Conservation (phyloP, 2,888 invertebrate genomes). For the Lysandra bellargus region DNA sequence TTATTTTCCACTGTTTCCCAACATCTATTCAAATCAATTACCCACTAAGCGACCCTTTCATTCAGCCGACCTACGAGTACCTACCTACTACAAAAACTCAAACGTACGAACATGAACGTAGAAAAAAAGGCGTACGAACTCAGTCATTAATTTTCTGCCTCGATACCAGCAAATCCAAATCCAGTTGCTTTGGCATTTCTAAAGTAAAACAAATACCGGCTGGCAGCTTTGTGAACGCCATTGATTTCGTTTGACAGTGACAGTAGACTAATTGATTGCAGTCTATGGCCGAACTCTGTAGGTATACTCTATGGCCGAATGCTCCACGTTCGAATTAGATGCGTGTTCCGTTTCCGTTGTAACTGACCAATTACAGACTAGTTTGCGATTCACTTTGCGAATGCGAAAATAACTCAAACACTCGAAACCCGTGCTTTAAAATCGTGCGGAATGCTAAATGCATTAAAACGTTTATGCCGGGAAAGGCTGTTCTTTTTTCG, state of each 20-base stretch:
- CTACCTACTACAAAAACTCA: not conserved
- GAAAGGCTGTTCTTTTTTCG: not conserved
- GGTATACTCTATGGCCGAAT: conserved; percentile 31
- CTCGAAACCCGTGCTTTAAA: conserved; percentile 23
- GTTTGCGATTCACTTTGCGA: conserved; percentile 58
- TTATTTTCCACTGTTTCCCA: no score
- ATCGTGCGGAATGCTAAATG: conserved; percentile 27
- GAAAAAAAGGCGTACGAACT: not conserved
- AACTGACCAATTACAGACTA: conserved; percentile 47
- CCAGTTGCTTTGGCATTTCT: conserved; percentile 23
- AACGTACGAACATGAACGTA: not conserved
- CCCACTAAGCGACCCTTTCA: not conserved
- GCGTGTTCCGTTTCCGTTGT: conserved; percentile 45
- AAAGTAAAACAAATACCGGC: conserved; percentile 32
- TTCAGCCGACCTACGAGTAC: not conserved
- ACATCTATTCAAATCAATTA: no score
- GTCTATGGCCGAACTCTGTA: conserved; percentile 29
- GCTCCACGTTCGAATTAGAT: conserved; percentile 33
- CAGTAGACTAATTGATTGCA: conserved; percentile 52
- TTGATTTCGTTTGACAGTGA: conserved; percentile 43
- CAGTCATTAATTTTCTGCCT: conserved; percentile 6
- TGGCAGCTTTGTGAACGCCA: conserved; percentile 37
- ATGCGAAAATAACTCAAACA: conserved; percentile 39
- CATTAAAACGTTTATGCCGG: conserved; percentile 16
- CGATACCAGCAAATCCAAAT: not conserved